Conservation (phyloP, 2,113 vertebrate species). For the Phrynosoma blainvillii region DNA sequence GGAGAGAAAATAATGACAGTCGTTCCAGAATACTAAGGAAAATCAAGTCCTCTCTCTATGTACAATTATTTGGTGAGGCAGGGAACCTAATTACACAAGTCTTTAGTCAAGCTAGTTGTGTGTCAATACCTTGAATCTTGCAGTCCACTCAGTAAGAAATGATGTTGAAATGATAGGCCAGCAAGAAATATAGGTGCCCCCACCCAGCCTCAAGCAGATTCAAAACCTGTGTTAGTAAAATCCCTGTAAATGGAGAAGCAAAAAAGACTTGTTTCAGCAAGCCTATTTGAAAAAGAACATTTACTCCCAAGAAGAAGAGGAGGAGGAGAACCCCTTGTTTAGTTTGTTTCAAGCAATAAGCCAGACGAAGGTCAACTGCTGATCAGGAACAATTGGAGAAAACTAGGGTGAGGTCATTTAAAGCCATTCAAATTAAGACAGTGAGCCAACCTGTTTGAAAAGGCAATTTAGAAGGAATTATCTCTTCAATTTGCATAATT, state of each 20-base stretch:
- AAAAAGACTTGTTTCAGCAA: conserved; percentile 63
- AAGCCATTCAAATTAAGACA: conserved; percentile 67
- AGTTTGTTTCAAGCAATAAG: conserved; percentile 71
- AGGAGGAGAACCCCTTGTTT: conserved; percentile 66
- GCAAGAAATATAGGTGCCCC: conserved; percentile 49
- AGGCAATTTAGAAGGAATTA: conserved; percentile 63
- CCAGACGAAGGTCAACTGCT: conserved; percentile 73
- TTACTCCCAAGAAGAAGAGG: conserved; percentile 29
- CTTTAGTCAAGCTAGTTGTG: conserved; percentile 19
- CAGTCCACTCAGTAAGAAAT: conserved; percentile 45
- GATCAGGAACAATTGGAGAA: conserved; percentile 73
- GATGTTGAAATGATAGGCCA: conserved; percentile 48
- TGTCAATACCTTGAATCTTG: conserved; percentile 18
- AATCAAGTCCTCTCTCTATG: conserved; percentile 34
- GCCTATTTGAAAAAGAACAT: conserved; percentile 63
- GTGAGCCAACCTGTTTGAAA: conserved; percentile 59
- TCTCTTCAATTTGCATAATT: conserved; percentile 60
- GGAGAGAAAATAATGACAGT: not conserved
- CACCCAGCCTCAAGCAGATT: conserved; percentile 44
- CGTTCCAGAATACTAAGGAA: conserved; percentile 20
- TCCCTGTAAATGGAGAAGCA: conserved; percentile 56
- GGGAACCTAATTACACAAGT: conserved; percentile 18
- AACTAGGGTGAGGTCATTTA: conserved; percentile 70
- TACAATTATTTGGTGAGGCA: conserved; percentile 16
- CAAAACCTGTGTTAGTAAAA: conserved; percentile 66